Percentiles rank a stretch among this genome's conserved stretches.
These are phyloP conservation scores for Aviceda subcristata DNA, from an alignment of 2,113 vertebrate genomes.

Conservation along the genomic window DNA sequence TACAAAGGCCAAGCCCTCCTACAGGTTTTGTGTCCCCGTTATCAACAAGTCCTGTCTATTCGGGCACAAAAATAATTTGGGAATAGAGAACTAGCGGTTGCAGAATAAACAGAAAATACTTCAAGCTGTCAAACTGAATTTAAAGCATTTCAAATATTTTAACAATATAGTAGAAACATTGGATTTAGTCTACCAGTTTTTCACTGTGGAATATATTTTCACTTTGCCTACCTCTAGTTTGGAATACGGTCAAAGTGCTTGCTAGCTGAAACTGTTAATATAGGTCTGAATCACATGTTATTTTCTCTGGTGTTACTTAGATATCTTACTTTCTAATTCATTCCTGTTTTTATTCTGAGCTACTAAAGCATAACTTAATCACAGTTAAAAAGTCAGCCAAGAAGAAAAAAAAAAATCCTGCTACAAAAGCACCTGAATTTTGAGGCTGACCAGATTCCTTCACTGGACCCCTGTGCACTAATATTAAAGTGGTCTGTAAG, in stretches of 20 bases:
- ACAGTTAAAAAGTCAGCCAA: not conserved
- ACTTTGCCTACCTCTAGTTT: not conserved
- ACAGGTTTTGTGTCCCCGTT: conserved; percentile 69
- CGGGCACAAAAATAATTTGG: conserved; percentile 79
- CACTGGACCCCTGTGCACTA: not conserved
- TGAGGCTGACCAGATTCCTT: not conserved
- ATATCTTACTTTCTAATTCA: not conserved
- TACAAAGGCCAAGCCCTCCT: conserved; percentile 68
- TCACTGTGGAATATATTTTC: not conserved
- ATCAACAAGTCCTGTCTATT: conserved; percentile 77
- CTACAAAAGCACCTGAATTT: not conserved
- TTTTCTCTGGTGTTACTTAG: not conserved
- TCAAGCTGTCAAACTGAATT: not conserved
- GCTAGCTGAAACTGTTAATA: not conserved
- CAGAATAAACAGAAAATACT: not conserved
- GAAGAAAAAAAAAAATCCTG: not conserved
- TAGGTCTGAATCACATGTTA: not conserved
- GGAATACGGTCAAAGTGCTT: not conserved
- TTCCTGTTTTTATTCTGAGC: not conserved
- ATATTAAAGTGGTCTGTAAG: not conserved
- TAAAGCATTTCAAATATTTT: not conserved
- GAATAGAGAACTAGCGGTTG: conserved; percentile 67
- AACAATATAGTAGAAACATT: not conserved
- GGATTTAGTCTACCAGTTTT: not conserved
- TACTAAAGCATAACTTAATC: not conserved